Conservation (phyloP, 2,888 invertebrate genomes). For the Lepidochrysops patricia region DNA sequence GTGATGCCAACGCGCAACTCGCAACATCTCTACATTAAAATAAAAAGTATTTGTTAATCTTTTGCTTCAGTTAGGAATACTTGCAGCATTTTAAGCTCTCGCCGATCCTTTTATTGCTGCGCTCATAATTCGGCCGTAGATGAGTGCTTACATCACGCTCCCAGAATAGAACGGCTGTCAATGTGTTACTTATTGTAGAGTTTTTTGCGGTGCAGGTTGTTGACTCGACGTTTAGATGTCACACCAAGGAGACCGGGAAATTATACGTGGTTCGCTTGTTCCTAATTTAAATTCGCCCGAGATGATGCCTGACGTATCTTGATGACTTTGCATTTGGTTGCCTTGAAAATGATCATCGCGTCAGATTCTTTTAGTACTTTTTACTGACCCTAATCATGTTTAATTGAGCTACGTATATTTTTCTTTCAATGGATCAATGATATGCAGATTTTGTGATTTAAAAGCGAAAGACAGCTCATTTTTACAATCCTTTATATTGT, state of each 20-base stretch:
- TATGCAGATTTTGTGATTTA: neutral
- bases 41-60: no score
- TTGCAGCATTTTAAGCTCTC: constrained; percentile 19
- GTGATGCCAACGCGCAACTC: neutral
- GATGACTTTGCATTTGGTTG: neutral
- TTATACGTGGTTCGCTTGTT: neutral
- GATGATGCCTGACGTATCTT: neutral
- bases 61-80: no score
- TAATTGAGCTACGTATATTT: neutral
- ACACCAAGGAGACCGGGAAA: constrained; percentile 46
- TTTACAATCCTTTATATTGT: neutral
- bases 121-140: constrained; percentile 29
- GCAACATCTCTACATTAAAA: neutral
- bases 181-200: constrained; percentile 54
- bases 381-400: neutral
- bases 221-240: constrained; percentile 66
- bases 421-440: neutral
- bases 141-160: constrained; percentile 54
- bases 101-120: constrained; percentile 14
- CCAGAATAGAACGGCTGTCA: constrained; percentile 56
- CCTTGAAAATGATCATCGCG: neutral
- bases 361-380: neutral
- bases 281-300: neutral
- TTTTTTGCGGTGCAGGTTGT: constrained; percentile 63
- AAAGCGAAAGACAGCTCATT: neutral